A percentile compares a stretch with the other conserved stretches of the same genome.
These are phyloP conservation scores for Eumacrocentrus americanus DNA, from an alignment of 2,888 invertebrate species.

Conservation along the genomic window DNA sequence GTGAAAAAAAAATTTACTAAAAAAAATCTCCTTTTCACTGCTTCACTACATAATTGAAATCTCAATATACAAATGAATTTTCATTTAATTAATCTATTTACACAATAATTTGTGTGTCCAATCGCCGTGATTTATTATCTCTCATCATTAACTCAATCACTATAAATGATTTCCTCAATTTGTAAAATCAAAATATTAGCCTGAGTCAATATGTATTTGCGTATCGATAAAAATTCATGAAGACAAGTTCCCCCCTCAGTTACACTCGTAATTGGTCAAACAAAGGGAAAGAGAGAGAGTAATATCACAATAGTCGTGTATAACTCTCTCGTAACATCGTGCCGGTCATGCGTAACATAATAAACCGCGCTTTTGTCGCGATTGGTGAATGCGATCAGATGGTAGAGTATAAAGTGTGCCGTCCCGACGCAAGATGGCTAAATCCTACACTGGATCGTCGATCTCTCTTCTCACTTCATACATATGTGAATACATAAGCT, in stretches of 20 bases:
- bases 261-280: constrained; percentile 21
- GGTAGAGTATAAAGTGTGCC: constrained; percentile 34
- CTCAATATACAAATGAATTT: no score
- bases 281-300: constrained; percentile 35
- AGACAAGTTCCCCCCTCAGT: constrained; percentile 13
- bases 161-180: no score
- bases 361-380: constrained; percentile 21
- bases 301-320: no score
- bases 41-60: no score
- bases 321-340: constrained; percentile 15
- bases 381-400: constrained; percentile 30
- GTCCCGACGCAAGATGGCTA: constrained; percentile 41
- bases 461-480: not conserved
- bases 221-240: not conserved
- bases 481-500: no score
- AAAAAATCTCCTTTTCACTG: no score
- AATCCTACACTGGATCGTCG: constrained; percentile 19
- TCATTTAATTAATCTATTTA: no score
- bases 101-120: no score
- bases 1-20: no score
- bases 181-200: no score
- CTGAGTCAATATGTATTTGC: not conserved
- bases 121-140: no score
- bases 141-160: no score
- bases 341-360: constrained; percentile 21